Conservation (phyloP, 2,888 invertebrate genomes). For the Drosophila acutilabella region DNA sequence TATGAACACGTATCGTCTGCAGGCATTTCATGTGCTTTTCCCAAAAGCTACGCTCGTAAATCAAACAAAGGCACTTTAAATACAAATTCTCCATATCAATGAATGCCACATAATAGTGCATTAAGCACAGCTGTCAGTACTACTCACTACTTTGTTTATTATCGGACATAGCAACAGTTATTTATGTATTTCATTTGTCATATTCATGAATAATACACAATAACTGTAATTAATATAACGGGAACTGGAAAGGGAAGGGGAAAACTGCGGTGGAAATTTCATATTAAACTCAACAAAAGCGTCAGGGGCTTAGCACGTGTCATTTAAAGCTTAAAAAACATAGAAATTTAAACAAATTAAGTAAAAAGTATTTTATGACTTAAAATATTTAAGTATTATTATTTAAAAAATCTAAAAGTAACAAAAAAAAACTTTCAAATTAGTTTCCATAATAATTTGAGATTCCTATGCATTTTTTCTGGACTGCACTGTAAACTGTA, state of each 20-base stretch:
- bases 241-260: no score
- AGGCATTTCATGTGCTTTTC: conserved; percentile 43
- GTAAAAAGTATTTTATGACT: no score
- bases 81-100: conserved; percentile 3
- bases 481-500: neutral
- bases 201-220: no score
- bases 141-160: conserved; percentile 12
- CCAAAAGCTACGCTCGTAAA: conserved; percentile 46
- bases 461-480: no score
- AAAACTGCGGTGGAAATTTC: neutral
- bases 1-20: conserved; percentile 57
- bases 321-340: neutral
- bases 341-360: no score
- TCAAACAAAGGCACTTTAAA: conserved; percentile 39
- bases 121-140: conserved; percentile 26
- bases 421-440: no score
- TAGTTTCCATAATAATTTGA: no score
- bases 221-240: neutral
- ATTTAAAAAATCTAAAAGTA: no score
- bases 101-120: conserved; percentile 15
- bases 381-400: no score
- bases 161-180: conserved; percentile 7
- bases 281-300: neutral
- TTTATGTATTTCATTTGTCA: neutral
- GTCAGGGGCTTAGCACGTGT: neutral